A percentile compares a stretch with the other conserved stretches of the same genome.
Conservation (phyloP, 92 coral and sea anemone genomes). For the Parazoanthus atlanticus region DNA sequence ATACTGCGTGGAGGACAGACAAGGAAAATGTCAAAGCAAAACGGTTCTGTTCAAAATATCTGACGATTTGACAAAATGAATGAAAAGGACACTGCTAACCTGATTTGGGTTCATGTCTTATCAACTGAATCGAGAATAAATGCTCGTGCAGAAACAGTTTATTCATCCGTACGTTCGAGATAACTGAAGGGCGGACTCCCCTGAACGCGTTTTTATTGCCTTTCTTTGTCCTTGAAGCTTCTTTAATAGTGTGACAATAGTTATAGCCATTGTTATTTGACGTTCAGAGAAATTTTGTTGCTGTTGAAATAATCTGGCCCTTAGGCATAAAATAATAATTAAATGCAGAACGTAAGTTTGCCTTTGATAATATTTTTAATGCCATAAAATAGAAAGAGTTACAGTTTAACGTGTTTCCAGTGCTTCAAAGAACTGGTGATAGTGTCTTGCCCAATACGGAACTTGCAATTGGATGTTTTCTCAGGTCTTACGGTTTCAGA, state of each 20-base stretch:
- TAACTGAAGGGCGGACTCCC: not conserved
- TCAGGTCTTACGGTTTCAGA: not conserved
- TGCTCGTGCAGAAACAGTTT: not conserved
- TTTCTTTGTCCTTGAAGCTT: not conserved
- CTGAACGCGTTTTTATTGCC: not conserved
- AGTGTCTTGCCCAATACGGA: not conserved
- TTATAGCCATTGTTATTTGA: not conserved
- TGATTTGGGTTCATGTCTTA: not conserved
- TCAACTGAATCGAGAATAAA: not conserved
- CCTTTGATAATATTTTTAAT: not conserved
- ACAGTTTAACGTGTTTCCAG: not conserved
- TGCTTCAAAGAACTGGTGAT: not conserved
- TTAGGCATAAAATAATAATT: not conserved
- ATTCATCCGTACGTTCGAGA: not conserved
- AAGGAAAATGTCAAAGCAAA: not conserved
- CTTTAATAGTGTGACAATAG: not conserved
- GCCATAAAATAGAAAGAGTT: not conserved
- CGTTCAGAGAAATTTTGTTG: not conserved
- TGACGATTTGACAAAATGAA: too few relatives aligned
- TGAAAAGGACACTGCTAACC: not conserved
- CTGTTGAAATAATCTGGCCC: not conserved
- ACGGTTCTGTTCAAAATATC: not conserved
- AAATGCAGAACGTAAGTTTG: not conserved
- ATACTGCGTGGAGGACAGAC: not conserved
- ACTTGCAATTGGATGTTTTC: not conserved